Evolutionary conservation across 2,888 invertebrate species (phyloP).

Genomic region (Gonocerus acuteangulatus): DNA sequence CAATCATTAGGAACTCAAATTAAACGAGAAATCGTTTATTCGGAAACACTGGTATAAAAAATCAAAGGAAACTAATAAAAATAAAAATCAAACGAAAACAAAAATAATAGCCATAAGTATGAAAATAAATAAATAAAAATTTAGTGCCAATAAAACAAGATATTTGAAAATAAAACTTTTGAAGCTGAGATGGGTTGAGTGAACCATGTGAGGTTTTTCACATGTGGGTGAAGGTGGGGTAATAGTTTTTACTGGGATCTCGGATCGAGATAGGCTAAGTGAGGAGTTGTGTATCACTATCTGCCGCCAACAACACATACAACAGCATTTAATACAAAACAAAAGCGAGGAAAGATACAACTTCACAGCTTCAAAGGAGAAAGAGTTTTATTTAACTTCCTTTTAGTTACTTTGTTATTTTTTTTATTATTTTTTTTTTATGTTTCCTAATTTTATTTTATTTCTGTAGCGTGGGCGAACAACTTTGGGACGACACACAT

Average conservation of each 20-base stretch:
- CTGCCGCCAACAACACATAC: neutral
- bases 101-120: neutral
- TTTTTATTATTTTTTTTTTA: neutral
- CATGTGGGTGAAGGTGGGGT: neutral
- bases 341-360: neutral
- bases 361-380: neutral
- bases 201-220: neutral
- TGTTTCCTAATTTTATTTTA: neutral
- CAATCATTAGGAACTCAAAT: constrained; percentile 11
- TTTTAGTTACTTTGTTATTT: neutral
- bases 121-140: neutral
- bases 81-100: neutral
- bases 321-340: neutral
- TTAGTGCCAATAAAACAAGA: neutral
- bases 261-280: neutral
- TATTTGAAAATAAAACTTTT: neutral
- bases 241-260: neutral
- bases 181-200: neutral
- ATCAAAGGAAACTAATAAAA: neutral
- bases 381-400: too few species aligned
- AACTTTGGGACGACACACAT: neutral
- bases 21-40: neutral
- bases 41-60: too few species aligned
- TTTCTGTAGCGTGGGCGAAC: neutral
- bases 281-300: neutral